These are phyloP conservation scores for Cyclura pinguis DNA, from an alignment of 2,797 vertebrate species.

Conservation along the genomic window DNA sequence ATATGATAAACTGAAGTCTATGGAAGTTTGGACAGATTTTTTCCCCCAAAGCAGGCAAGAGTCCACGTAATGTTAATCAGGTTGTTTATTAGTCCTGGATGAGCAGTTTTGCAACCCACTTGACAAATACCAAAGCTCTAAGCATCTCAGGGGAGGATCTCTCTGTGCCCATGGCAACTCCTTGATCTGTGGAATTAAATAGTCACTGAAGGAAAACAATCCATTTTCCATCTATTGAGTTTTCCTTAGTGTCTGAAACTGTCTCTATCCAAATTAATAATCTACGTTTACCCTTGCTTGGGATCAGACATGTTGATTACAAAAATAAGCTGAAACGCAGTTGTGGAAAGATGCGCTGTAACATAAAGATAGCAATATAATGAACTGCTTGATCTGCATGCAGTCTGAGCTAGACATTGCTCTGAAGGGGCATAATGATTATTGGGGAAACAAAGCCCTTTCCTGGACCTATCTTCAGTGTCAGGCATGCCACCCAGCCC, in stretches of 20 bases:
- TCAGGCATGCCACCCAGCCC: too few relatives aligned
- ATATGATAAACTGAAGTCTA: slow-evolving; percentile 50
- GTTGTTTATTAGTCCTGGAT: slow-evolving; percentile 76
- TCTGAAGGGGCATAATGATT: not conserved
- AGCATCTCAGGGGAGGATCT: slow-evolving; percentile 62
- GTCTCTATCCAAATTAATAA: slow-evolving; percentile 72
- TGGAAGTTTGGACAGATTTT: slow-evolving; percentile 67
- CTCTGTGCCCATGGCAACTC: slow-evolving; percentile 68
- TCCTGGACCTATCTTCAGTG: not conserved
- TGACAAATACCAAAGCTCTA: slow-evolving; percentile 68
- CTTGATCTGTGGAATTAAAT: slow-evolving; percentile 73
- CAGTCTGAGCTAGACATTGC: slow-evolving; percentile 3
- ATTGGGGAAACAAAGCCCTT: not conserved
- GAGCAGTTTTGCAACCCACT: slow-evolving; percentile 71
- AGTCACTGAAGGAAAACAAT: slow-evolving; percentile 75
- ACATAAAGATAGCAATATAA: slow-evolving; percentile 19
- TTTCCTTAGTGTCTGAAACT: slow-evolving; percentile 62
- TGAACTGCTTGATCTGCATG: slow-evolving; percentile 47
- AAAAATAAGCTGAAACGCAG: slow-evolving; percentile 57
- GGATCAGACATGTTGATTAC: slow-evolving; percentile 61
- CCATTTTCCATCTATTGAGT: slow-evolving; percentile 72
- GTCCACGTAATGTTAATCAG: slow-evolving; percentile 72
- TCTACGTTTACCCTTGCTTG: slow-evolving; percentile 58
- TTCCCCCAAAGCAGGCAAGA: slow-evolving; percentile 58
- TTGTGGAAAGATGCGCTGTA: slow-evolving; percentile 37